phyloP scores from a whole-genome alignment of 2,797 vertebrate genomes.

The Tokudaia muenninki region DNA sequence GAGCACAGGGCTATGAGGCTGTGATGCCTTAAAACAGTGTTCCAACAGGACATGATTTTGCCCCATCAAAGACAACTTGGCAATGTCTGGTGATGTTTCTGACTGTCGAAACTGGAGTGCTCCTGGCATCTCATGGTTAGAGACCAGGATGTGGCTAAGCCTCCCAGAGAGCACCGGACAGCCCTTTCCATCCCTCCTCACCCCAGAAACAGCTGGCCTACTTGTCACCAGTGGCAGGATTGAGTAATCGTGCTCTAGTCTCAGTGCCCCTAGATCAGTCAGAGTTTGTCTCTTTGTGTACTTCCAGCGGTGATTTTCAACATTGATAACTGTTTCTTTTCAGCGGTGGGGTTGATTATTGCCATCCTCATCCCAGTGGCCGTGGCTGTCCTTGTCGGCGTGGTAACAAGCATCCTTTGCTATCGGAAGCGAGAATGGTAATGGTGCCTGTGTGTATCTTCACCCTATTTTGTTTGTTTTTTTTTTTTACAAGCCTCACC shows the following conservation, averaged over 20 bases:
- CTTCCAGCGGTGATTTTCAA: neutral
- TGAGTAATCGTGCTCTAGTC: neutral
- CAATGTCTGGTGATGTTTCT: neutral
- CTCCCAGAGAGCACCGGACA: fast-evolving
- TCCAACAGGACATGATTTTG: neutral
- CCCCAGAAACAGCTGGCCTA: neutral
- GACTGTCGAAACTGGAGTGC: neutral
- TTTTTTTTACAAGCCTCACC: neutral
- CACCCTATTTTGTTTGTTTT: neutral
- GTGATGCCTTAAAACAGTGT: too few relatives aligned
- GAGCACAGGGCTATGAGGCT: neutral
- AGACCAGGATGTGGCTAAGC: neutral
- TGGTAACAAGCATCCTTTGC: constrained; percentile 92
- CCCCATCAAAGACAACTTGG: neutral
- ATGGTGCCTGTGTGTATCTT: constrained; percentile 44
- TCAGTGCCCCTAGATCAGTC: neutral
- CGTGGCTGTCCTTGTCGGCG: constrained; percentile 89
- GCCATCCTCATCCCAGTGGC: constrained; percentile 94
- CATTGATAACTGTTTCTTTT: neutral
- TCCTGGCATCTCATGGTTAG: neutral
- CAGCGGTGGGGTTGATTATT: constrained; percentile 93
- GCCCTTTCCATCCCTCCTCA: too few relatives aligned
- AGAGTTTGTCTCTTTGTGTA: neutral
- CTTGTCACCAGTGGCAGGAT: neutral
- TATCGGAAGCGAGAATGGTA: constrained; percentile 97